These are phyloP conservation scores for Mesorhabditis spiculigera DNA, from an alignment of 2,888 invertebrate genomes.

Conservation along the genomic window DNA sequence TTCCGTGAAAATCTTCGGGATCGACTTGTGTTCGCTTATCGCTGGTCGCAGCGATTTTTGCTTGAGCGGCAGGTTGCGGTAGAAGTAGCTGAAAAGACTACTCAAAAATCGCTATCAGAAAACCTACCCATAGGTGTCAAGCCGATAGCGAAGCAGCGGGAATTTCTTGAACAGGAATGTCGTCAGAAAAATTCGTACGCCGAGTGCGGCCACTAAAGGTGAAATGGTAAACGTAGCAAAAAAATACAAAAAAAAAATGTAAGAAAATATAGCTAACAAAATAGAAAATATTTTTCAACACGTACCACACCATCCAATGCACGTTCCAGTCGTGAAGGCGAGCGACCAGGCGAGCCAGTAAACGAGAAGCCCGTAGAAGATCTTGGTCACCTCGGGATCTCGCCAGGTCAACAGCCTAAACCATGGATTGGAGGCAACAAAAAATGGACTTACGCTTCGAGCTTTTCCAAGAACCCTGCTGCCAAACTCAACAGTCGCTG, in stretches of 20 bases:
- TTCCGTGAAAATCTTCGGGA: constrained; percentile 1
- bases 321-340: constrained; percentile 51
- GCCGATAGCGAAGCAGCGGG: constrained; percentile 61
- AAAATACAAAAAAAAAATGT: not conserved
- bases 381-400: constrained; percentile 55
- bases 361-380: constrained; percentile 55
- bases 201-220: constrained; percentile 47
- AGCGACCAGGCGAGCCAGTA: constrained; percentile 56
- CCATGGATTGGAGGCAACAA: constrained; percentile 7
- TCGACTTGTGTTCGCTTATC: constrained; percentile 4
- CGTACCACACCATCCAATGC: constrained; percentile 54
- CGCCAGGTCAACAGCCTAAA: constrained; percentile 61
- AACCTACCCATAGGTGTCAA: constrained; percentile 48
- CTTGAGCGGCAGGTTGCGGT: constrained; percentile 31
- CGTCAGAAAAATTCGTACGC: constrained; percentile 62
- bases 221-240: not conserved
- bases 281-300: constrained; percentile 10
- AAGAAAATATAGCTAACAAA: not conserved
- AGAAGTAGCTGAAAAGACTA: constrained; percentile 22
- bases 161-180: constrained; percentile 62
- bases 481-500: constrained; percentile 56
- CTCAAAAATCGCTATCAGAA: constrained; percentile 14
- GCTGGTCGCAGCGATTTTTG: not conserved
- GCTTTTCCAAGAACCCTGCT: constrained; percentile 59
- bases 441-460: constrained; percentile 57